Conservation (phyloP, 1,140 invertebrate genomes). For the Magallana gigas region DNA sequence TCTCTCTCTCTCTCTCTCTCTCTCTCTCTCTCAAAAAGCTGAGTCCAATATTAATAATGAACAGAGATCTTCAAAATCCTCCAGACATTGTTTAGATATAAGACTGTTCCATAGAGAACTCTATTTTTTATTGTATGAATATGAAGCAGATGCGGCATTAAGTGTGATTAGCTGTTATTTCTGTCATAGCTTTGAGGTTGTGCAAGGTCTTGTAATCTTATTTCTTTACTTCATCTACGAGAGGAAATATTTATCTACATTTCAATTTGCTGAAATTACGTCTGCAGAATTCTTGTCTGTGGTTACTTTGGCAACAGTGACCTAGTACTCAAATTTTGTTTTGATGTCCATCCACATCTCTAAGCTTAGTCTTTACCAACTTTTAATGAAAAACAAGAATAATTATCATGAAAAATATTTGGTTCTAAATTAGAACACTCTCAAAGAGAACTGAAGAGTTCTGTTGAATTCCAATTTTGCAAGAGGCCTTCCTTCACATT, state of each 20-base stretch:
- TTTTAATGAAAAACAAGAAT: background rate
- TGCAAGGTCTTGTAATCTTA: background rate
- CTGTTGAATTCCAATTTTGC: background rate
- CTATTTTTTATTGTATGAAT: background rate
- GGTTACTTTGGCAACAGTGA: slow-evolving; percentile 1
- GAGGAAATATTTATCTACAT: slow-evolving; percentile 16
- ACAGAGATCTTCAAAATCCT: slow-evolving; percentile 7
- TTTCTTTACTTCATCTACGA: background rate
- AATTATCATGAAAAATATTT: background rate
- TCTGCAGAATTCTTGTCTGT: background rate
- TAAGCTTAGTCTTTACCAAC: background rate
- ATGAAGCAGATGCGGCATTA: slow-evolving; percentile 20
- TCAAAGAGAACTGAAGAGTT: background rate
- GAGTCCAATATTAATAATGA: background rate
- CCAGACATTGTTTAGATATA: background rate
- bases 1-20: background rate
- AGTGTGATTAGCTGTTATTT: slow-evolving; percentile 18
- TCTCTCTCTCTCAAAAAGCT: background rate
- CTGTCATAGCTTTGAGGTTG: slow-evolving; percentile 18
- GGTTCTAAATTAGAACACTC: background rate
- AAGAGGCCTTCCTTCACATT: background rate
- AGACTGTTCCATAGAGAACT: background rate
- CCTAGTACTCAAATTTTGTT: background rate
- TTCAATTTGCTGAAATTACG: slow-evolving; percentile 27
- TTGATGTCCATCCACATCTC: background rate